Percentiles rank a stretch among this genome's conserved stretches.
These are phyloP conservation scores for Oscheius sp. DNA, from an alignment of 2,888 invertebrate genomes.

Conservation along the genomic window DNA sequence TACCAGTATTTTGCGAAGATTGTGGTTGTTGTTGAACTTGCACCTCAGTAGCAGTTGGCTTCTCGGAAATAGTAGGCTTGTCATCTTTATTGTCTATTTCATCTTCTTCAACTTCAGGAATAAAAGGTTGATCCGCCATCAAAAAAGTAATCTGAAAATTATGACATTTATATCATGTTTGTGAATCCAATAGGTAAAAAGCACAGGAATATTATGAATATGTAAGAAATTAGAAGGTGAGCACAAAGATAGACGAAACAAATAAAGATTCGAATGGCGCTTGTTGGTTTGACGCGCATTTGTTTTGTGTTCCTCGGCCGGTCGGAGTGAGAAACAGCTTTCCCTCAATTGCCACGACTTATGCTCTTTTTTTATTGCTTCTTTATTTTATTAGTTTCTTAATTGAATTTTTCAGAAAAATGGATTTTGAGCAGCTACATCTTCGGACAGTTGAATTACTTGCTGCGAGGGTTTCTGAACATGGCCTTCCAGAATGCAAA, in stretches of 20 bases:
- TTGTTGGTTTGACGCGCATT: too few species aligned
- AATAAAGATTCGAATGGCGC: too few species aligned
- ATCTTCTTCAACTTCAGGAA: slow-evolving; percentile 28
- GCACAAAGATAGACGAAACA: too few species aligned
- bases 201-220: not conserved
- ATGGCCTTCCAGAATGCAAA: slow-evolving; percentile 45
- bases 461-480: slow-evolving; percentile 43
- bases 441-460: slow-evolving; percentile 55
- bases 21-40: not conserved
- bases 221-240: too few species aligned
- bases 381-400: not conserved
- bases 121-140: slow-evolving; percentile 21
- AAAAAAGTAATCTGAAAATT: not conserved
- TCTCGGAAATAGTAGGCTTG: not conserved
- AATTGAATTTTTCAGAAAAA: slow-evolving; percentile 21
- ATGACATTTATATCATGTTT: not conserved
- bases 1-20: not conserved
- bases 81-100: not conserved
- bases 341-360: too few species aligned
- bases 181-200: not conserved
- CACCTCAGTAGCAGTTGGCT: not conserved
- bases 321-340: too few species aligned
- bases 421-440: slow-evolving; percentile 58
- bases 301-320: too few species aligned
- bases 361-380: not conserved